phyloP scores from a whole-genome alignment of 2,888 invertebrate genomes.

The Acronicta alni region DNA sequence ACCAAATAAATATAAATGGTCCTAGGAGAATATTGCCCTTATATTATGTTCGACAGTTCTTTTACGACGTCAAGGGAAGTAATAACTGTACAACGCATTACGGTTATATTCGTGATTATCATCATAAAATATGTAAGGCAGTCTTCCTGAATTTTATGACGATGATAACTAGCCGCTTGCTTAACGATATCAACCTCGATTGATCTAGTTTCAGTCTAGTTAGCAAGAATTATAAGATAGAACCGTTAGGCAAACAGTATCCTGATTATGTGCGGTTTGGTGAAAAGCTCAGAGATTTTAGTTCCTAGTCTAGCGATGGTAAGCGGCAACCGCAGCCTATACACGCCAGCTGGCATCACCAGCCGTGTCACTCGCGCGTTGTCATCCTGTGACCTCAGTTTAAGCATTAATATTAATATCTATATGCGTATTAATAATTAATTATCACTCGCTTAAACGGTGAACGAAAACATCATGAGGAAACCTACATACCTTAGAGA shows the following conservation, averaged over 20 bases:
- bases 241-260: constrained; percentile 16
- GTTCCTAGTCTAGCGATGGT: too few species aligned
- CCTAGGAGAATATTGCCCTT: neutral
- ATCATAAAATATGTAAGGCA: constrained; percentile 32
- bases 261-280: neutral
- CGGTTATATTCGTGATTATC: constrained; percentile 21
- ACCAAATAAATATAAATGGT: neutral
- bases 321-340: too few species aligned
- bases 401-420: too few species aligned
- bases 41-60: constrained; percentile 6
- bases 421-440: too few species aligned
- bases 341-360: too few species aligned
- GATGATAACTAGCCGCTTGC: constrained; percentile 20
- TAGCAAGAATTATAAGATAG: constrained; percentile 20
- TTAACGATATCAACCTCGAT: constrained; percentile 34
- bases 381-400: too few species aligned
- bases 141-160: constrained; percentile 29
- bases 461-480: too few species aligned
- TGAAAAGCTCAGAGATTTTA: too few species aligned
- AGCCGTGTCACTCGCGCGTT: too few species aligned
- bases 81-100: constrained; percentile 16
- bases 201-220: constrained; percentile 32
- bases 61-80: constrained; percentile 22
- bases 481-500: too few species aligned
- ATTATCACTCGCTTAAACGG: too few species aligned